Base-by-base conservation (phyloP, 2,888 invertebrate genomes). In the Chaetogeoica ovagalla region DNA sequence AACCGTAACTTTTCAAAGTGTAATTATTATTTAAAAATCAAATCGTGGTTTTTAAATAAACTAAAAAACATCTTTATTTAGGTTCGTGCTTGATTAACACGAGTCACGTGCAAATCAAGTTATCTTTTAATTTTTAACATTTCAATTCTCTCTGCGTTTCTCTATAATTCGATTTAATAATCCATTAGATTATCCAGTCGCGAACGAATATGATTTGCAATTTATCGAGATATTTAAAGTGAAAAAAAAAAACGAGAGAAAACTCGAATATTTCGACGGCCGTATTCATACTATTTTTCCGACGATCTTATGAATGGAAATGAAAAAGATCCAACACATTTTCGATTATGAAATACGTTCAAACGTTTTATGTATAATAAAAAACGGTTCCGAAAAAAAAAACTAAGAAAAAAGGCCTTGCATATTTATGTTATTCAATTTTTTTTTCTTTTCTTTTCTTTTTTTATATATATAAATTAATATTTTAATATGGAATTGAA, bases 121-220 rank as follows among this genome's bases (percentile, higher is more conserved):
- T 63, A 73, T 37, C 11, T 48, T n/a, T 17, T 74, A 21, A 39
- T 37, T 43, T 17, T 65, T 37, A 55, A 63, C n/a, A 66, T 75
- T 75, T 11, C 1, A 63, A 63, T 21, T 57, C 21, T 17, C 6
- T 57, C 59, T 1, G 59, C 17, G 9, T 59, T 13, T 55, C 8
- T 23, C 5, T 30, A 75, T 30, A 75, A 75, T 68, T 75, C 7
- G 43, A 75, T 59, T 75, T 9, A 30, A 75, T 75, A 68, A 68
- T n/a, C 59, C 43, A 68, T 75, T 75, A 75, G 15, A 39, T 30
- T 23, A 66, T 19, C 23, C 17, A 13, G 21, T 43, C 37, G 23
- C 6, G 43, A 19, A 48, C 19, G 66, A 23, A 60, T n/a, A 75
- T 59, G 59, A 68, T 68, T 75, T 59, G 23, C 37, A 23, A 23